A percentile compares a stretch with the other conserved stretches of the same genome.
phyloP scores from a whole-genome alignment of 2,797 vertebrate species.

The Galagoides demidoff region DNA sequence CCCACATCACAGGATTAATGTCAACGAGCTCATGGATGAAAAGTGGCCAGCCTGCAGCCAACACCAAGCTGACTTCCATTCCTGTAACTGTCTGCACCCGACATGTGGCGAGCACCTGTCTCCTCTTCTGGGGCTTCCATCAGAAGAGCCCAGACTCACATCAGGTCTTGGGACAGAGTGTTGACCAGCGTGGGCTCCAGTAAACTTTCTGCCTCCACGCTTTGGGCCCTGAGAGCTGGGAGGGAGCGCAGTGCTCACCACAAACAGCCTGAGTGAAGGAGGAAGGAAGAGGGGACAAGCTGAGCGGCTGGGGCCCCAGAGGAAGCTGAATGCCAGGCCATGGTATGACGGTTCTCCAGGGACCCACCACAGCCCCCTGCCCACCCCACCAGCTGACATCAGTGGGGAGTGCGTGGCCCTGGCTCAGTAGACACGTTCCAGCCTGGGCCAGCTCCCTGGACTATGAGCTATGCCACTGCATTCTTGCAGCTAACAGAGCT shows the following conservation, averaged over 20 bases:
- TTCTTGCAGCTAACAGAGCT: no score
- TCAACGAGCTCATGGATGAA: background rate
- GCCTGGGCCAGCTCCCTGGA: background rate
- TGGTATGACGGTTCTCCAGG: conserved; percentile 8
- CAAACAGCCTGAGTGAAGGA: conserved; percentile 26
- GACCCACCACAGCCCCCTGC: background rate
- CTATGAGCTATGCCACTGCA: accelerated
- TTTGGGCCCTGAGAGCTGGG: background rate
- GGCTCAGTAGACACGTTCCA: background rate
- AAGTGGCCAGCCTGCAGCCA: background rate
- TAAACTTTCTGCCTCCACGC: background rate
- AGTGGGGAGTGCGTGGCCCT: background rate
- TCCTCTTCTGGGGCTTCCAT: background rate
- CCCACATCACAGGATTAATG: no score
- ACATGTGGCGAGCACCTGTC: background rate
- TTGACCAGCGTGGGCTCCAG: background rate
- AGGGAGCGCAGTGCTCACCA: background rate
- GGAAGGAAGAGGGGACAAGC: conserved; percentile 37
- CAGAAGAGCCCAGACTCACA: background rate
- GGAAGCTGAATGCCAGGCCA: conserved; percentile 59
- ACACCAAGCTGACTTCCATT: no score
- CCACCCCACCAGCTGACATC: background rate
- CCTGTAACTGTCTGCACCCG: background rate
- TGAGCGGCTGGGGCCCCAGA: background rate
- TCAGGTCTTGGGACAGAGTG: background rate